Evolutionary conservation across 2,113 vertebrate genomes (phyloP).

Genomic region (Myotis yumanensis): DNA sequence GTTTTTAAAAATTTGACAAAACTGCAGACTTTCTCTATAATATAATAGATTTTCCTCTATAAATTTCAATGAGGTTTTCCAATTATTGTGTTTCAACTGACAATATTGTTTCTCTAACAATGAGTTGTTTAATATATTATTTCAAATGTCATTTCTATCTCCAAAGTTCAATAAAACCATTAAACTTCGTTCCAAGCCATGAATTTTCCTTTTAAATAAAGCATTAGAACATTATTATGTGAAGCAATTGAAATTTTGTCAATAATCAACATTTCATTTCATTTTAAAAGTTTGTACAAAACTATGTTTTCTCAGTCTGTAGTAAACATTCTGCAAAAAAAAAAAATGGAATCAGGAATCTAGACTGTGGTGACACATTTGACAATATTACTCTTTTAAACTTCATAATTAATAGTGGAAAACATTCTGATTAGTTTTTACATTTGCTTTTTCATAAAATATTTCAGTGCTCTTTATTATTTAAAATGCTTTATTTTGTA

Average conservation of each 20-base stretch:
- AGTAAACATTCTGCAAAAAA: background rate
- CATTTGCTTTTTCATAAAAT: background rate
- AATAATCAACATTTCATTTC: background rate
- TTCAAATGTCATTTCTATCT: background rate
- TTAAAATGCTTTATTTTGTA: conserved; percentile 7
- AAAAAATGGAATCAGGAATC: background rate
- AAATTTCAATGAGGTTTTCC: background rate
- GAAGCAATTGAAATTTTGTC: background rate
- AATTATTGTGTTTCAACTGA: background rate
- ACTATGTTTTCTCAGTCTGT: background rate
- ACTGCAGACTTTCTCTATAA: background rate
- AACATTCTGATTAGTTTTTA: background rate
- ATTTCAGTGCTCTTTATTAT: background rate
- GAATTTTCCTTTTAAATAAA: background rate
- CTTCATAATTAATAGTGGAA: background rate
- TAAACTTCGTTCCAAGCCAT: background rate
- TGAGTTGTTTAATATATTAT: background rate
- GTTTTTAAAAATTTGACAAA: background rate
- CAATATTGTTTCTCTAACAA: background rate
- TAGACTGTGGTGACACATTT: background rate
- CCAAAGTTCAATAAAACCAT: background rate
- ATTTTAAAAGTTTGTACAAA: background rate
- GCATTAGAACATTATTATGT: background rate
- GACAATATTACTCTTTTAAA: background rate
- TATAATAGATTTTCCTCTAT: background rate